Evolutionary conservation across 2,888 invertebrate species (phyloP).

Genomic region (Andrena haemorrhoa): DNA sequence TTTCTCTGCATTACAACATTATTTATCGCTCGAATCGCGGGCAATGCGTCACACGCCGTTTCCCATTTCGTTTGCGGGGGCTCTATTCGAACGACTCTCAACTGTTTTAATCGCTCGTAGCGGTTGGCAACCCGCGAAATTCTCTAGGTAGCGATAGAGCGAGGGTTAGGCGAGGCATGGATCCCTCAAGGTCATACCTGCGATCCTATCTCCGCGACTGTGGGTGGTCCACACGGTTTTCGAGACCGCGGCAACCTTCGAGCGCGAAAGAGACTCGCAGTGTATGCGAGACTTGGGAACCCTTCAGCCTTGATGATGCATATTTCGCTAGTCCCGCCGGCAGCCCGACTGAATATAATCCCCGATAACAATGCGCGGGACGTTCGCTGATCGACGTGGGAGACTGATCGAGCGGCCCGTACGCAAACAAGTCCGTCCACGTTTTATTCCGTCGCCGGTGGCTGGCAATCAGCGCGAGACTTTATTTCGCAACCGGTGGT

Average conservation of each 20-base stretch:
- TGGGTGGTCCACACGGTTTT: constrained; percentile 48
- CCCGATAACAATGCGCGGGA: neutral
- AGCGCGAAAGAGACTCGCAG: constrained; percentile 13
- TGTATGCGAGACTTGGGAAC: constrained; percentile 7
- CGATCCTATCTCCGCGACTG: constrained; percentile 23
- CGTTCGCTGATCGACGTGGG: too few species aligned
- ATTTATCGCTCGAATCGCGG: too few species aligned
- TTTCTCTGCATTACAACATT: too few species aligned
- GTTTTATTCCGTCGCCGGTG: constrained; percentile 4
- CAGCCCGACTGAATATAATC: neutral
- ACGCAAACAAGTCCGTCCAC: constrained; percentile 1
- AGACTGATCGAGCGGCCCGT: constrained; percentile 12
- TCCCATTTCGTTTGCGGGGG: too few species aligned
- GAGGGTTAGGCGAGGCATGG: constrained; percentile 3
- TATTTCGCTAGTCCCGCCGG: neutral
- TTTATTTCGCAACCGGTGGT: constrained; percentile 52
- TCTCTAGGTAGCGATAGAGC: constrained; percentile 9
- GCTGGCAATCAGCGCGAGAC: constrained; percentile 3
- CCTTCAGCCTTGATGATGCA: neutral
- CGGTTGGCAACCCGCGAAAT: neutral
- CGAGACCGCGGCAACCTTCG: neutral
- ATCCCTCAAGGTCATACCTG: constrained; percentile 21
- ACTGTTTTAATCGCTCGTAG: neutral
- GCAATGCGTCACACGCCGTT: too few species aligned
- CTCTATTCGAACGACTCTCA: too few species aligned